Conservation (phyloP, 2,113 vertebrate genomes). For the Phaethornis superciliosus region DNA sequence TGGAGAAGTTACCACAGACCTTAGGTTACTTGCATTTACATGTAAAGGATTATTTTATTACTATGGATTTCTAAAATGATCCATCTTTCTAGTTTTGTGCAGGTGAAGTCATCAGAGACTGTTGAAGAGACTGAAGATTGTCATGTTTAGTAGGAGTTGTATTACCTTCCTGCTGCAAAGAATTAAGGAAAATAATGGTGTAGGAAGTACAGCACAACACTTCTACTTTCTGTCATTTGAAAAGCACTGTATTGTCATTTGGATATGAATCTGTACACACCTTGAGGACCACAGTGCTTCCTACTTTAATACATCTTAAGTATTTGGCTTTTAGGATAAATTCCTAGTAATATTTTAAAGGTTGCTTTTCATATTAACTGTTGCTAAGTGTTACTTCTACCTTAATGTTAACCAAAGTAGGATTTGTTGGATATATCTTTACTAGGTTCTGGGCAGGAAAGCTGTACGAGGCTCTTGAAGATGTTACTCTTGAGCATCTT, state of each 20-base stretch:
- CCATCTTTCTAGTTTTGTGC: neutral
- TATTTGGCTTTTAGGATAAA: neutral
- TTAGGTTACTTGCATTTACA: neutral
- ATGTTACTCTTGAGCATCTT: fast-evolving
- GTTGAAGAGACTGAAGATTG: neutral
- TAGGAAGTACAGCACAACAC: neutral
- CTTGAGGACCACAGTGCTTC: neutral
- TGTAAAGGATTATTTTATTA: neutral
- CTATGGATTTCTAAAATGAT: neutral
- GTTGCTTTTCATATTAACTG: neutral
- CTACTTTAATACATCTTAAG: fast-evolving
- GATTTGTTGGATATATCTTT: neutral
- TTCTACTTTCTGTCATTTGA: neutral
- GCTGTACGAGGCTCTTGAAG: neutral
- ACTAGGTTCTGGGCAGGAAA: neutral
- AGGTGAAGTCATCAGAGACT: neutral
- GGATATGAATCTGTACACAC: neutral
- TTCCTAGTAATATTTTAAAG: neutral
- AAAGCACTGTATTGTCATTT: neutral
- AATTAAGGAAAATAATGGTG: neutral
- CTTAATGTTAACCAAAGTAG: neutral
- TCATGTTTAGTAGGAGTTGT: neutral
- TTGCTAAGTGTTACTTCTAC: neutral
- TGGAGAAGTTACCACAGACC: neutral
- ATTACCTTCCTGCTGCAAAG: neutral